phyloP scores from a whole-genome alignment of 2,113 vertebrate species.

The Oenanthe melanoleuca region DNA sequence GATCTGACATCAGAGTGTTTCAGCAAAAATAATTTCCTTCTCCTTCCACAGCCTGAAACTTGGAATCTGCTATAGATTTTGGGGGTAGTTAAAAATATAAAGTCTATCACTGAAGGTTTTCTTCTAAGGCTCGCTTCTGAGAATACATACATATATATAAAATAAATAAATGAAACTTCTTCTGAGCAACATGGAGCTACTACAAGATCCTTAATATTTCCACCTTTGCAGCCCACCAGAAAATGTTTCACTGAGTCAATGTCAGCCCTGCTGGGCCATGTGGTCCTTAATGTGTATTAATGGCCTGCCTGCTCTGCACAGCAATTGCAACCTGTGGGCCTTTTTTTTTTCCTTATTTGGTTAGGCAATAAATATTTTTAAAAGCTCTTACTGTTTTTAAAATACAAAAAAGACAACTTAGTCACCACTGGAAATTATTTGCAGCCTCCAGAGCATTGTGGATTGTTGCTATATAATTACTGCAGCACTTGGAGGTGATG shows the following conservation, averaged over 20 bases:
- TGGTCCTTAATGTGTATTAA: constrained; percentile 43
- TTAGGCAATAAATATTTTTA: background rate
- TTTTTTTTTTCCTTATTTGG: background rate
- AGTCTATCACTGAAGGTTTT: background rate
- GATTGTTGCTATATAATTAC: constrained; percentile 31
- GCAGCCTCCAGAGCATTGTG: background rate
- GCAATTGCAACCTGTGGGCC: background rate
- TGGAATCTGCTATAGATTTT: background rate
- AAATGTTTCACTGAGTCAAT: background rate
- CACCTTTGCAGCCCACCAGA: background rate
- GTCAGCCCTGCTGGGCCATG: background rate
- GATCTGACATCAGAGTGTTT: constrained; percentile 51
- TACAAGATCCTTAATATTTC: background rate
- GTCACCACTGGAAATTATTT: constrained; percentile 20
- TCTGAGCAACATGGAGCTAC: background rate
- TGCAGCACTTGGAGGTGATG: background rate
- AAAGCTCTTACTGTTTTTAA: constrained; percentile 18
- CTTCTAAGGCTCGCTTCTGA: background rate
- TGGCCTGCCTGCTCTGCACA: background rate
- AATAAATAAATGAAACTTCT: background rate
- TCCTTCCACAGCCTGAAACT: constrained; percentile 26
- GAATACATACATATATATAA: background rate
- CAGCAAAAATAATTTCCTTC: constrained; percentile 38
- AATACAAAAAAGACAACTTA: background rate
- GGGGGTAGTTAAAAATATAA: background rate